Conservation (phyloP, 2,113 vertebrate species). For the Eupsittula cactorum region DNA sequence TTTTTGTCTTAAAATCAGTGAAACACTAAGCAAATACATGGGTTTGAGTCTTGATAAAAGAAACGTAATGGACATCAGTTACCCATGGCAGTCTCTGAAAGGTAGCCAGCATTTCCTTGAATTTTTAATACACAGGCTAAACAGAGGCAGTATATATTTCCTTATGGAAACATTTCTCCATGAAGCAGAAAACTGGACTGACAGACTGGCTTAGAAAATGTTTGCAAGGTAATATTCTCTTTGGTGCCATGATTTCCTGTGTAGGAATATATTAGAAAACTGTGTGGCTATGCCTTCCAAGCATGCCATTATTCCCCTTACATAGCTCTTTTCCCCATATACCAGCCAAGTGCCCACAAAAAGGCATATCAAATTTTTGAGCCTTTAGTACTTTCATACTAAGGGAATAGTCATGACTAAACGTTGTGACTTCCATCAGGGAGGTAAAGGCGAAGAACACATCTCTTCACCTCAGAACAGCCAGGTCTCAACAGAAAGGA, state of each 20-base stretch:
- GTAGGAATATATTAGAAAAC: neutral
- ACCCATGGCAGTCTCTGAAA: neutral
- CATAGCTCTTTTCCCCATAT: neutral
- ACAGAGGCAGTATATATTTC: neutral
- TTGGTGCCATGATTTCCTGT: neutral
- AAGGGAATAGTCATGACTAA: neutral
- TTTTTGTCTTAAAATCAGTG: neutral
- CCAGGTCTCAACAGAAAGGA: neutral
- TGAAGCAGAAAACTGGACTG: neutral
- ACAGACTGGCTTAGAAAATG: neutral
- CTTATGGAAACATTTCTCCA: neutral
- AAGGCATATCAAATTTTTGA: neutral
- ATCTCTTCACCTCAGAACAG: neutral
- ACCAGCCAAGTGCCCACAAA: neutral
- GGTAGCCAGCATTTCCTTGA: neutral
- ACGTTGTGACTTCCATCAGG: accelerated
- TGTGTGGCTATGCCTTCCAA: neutral
- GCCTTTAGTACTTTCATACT: neutral
- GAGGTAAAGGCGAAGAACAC: neutral
- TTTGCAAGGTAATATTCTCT: neutral
- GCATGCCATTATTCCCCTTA: neutral
- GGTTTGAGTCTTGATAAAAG: neutral
- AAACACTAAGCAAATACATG: neutral
- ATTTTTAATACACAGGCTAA: neutral
- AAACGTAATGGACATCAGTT: neutral